A percentile compares a stretch with the other conserved stretches of the same genome.
Evolutionary conservation across 2,113 vertebrate genomes (phyloP).

Genomic region (Gadus chalcogrammus): DNA sequence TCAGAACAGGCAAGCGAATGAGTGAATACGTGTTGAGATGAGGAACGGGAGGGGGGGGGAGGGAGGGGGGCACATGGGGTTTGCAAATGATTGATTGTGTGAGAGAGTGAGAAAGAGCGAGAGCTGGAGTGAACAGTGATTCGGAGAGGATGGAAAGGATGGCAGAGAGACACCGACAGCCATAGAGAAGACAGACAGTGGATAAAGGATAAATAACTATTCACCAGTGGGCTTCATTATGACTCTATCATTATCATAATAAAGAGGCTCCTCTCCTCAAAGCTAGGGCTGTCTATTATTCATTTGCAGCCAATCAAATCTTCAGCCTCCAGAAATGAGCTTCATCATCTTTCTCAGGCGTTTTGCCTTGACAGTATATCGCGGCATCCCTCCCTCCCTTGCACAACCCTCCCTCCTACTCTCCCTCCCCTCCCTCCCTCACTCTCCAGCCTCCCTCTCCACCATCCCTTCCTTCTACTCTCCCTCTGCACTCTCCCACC

Average conservation of each 20-base stretch:
- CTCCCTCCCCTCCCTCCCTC: too few species aligned
- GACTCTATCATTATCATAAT: slow-evolving; percentile 34
- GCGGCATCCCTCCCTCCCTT: background rate
- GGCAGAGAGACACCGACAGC: background rate
- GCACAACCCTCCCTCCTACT: too few species aligned
- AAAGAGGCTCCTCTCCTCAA: slow-evolving; percentile 44
- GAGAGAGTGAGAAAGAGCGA: background rate
- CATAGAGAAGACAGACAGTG: slow-evolving; percentile 2
- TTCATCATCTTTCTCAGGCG: slow-evolving; percentile 16
- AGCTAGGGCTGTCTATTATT: slow-evolving; percentile 29
- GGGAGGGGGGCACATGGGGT: background rate
- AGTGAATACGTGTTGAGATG: too few species aligned
- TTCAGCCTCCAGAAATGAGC: slow-evolving; percentile 27
- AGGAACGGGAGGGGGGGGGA: too few species aligned
- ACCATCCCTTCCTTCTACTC: too few species aligned
- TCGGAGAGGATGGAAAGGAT: slow-evolving; percentile 26
- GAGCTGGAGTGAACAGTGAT: slow-evolving; percentile 22
- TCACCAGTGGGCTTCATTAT: slow-evolving; percentile 49
- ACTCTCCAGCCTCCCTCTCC: too few species aligned
- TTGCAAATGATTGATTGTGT: slow-evolving; percentile 2
- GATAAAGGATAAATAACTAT: slow-evolving; percentile 23
- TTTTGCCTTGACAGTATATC: slow-evolving; percentile 3
- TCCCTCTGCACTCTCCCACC: too few species aligned
- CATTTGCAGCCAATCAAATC: slow-evolving; percentile 28
- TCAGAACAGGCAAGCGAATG: background rate